These are phyloP conservation scores for Acleris emargana DNA, from an alignment of 2,888 invertebrate genomes.

Conservation along the genomic window DNA sequence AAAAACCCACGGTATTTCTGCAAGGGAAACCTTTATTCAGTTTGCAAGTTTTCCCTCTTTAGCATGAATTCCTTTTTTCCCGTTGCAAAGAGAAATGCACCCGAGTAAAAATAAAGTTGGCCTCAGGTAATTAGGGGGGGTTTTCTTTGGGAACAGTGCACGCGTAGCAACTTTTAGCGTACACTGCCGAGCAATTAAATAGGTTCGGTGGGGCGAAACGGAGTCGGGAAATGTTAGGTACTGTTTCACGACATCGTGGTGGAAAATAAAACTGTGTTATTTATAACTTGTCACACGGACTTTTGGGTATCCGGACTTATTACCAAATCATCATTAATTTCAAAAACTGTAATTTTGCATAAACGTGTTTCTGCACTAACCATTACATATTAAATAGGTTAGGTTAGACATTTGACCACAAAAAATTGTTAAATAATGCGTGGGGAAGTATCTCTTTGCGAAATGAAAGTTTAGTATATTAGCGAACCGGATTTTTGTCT, in stretches of 20 bases:
- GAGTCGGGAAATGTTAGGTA: background rate
- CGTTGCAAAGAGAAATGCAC: constrained; percentile 24
- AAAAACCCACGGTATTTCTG: constrained; percentile 19
- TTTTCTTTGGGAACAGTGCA: constrained; percentile 57
- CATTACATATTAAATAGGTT: no score
- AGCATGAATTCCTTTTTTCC: constrained; percentile 19
- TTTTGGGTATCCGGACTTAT: no score
- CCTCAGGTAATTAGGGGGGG: constrained; percentile 68
- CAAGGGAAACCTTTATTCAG: constrained; percentile 28
- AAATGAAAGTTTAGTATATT: no score
- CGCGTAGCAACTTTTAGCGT: constrained; percentile 57
- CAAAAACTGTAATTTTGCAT: no score
- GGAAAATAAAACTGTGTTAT: no score
- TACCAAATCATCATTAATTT: no score
- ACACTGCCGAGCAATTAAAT: constrained; percentile 48
- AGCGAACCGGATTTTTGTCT: no score
- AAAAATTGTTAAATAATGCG: no score
- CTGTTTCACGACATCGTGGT: no score
- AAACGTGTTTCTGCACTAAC: no score
- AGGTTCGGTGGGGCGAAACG: background rate
- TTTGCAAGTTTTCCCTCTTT: constrained; percentile 33
- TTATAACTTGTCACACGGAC: background rate
- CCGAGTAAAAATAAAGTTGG: constrained; percentile 54
- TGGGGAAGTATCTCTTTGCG: no score
- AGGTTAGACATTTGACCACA: no score